Percentiles rank a stretch among this genome's conserved stretches.
Conservation (phyloP, 1,140 invertebrate species). For the Aphaenogaster rudis region DNA sequence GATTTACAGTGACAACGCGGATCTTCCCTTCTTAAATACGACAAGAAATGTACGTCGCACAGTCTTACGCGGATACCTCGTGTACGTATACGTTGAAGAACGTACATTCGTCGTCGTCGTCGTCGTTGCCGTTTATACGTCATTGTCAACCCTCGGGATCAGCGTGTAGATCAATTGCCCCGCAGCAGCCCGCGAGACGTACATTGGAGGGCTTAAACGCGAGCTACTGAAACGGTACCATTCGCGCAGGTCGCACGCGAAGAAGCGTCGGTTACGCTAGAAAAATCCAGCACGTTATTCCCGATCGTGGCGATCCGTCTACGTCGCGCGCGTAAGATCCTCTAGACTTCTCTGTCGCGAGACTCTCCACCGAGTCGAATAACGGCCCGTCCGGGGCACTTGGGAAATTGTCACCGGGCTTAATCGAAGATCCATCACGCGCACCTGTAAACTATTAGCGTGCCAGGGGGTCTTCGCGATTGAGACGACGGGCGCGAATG, state of each 20-base stretch:
- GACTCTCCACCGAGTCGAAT: neutral
- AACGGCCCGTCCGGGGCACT: neutral
- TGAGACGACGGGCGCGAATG: conserved; percentile 32
- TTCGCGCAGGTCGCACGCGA: conserved; percentile 28
- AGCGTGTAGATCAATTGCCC: neutral
- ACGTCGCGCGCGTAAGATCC: neutral
- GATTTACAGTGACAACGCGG: conserved; percentile 55
- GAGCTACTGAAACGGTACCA: conserved; percentile 15
- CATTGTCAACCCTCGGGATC: neutral
- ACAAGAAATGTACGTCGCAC: conserved; percentile 33
- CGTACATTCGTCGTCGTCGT: conserved; percentile 18
- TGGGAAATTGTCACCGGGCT: conserved; percentile 5
- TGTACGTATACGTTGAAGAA: conserved; percentile 37
- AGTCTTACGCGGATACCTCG: conserved; percentile 42
- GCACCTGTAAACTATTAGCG: conserved; percentile 5
- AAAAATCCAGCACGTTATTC: neutral
- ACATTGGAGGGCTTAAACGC: neutral
- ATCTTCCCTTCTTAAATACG: conserved; percentile 10
- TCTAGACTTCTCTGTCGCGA: neutral
- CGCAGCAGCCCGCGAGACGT: neutral
- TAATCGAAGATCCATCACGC: conserved; percentile 24
- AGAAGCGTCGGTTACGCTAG: neutral
- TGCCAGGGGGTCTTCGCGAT: neutral
- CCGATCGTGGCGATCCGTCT: neutral
- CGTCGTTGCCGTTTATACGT: neutral